phyloP scores from a whole-genome alignment of 2,797 vertebrate genomes.

The Mionectes olivaceus region DNA sequence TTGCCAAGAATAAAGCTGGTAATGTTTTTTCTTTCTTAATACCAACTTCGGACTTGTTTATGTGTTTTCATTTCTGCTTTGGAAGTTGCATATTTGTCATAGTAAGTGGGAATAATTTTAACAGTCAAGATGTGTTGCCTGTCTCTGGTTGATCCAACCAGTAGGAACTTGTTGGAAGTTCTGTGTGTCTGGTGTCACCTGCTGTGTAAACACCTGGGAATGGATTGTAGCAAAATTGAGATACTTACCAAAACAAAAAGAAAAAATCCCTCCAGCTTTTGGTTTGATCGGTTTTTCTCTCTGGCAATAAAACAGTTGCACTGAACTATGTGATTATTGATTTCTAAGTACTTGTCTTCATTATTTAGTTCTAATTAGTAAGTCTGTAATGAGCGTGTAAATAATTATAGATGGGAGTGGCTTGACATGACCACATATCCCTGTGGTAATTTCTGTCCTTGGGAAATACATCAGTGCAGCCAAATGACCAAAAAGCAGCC shows the following conservation, averaged over 20 bases:
- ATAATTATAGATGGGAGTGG: background rate
- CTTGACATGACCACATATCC: background rate
- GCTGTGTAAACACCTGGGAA: background rate
- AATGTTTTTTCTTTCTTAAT: slow-evolving; percentile 30
- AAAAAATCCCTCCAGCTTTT: background rate
- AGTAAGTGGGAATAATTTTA: background rate
- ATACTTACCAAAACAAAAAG: background rate
- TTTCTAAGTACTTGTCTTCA: background rate
- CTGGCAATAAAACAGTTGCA: background rate
- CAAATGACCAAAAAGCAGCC: background rate
- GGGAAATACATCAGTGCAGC: background rate
- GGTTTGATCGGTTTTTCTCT: background rate
- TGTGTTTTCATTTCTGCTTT: background rate
- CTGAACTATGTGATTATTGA: background rate
- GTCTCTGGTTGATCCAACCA: background rate
- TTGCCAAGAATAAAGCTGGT: slow-evolving; percentile 99
- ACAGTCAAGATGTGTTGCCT: background rate
- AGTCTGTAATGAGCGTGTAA: background rate
- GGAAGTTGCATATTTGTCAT: background rate
- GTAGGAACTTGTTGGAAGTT: fast-evolving
- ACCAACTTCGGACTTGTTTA: background rate
- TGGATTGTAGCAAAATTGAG: background rate
- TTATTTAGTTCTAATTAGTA: background rate
- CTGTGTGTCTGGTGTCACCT: background rate
- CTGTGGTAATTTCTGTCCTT: background rate